Conservation (phyloP, 1,140 invertebrate genomes). For the Drosophila virilis region DNA sequence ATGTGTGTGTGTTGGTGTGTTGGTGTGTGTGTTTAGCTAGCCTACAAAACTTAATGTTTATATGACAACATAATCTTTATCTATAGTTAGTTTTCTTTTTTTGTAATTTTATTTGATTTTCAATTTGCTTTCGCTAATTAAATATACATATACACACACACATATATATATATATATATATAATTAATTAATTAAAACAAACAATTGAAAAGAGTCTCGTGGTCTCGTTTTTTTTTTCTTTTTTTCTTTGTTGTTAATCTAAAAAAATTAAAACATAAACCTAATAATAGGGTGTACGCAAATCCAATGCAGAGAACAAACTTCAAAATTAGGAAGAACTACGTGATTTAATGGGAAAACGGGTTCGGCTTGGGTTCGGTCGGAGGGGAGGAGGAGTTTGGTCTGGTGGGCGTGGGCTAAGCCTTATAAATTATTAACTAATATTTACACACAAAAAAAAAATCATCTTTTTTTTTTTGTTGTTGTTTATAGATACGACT, state of each 20-base stretch:
- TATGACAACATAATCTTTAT: slow-evolving; percentile 76
- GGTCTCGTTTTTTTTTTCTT: slow-evolving; percentile 74
- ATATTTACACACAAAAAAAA: slow-evolving; percentile 27
- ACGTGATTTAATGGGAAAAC: slow-evolving; percentile 58
- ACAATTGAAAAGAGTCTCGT: slow-evolving; percentile 80
- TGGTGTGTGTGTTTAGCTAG: slow-evolving; percentile 39
- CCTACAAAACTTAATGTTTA: slow-evolving; percentile 70
- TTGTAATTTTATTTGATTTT: slow-evolving; percentile 49
- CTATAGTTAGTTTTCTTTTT: slow-evolving; percentile 53
- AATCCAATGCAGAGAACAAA: slow-evolving; percentile 36
- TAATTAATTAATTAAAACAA: slow-evolving; percentile 59
- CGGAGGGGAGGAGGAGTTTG: neutral
- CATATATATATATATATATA: slow-evolving; percentile 20
- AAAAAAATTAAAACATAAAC: slow-evolving; percentile 59
- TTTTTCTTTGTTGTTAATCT: slow-evolving; percentile 11
- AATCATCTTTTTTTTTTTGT: slow-evolving; percentile 25
- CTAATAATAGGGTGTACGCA: slow-evolving; percentile 34
- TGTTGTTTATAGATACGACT: slow-evolving; percentile 60
- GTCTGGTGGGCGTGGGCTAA: slow-evolving; percentile 42
- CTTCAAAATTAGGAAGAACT: slow-evolving; percentile 77
- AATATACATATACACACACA: slow-evolving; percentile 39
- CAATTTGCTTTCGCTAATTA: slow-evolving; percentile 57
- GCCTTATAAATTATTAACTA: slow-evolving; percentile 56
- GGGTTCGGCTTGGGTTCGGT: slow-evolving; percentile 7
- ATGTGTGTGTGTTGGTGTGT: slow-evolving; percentile 30